phyloP scores from a whole-genome alignment of 2,888 invertebrate genomes.

The Xestia rhomboidea region DNA sequence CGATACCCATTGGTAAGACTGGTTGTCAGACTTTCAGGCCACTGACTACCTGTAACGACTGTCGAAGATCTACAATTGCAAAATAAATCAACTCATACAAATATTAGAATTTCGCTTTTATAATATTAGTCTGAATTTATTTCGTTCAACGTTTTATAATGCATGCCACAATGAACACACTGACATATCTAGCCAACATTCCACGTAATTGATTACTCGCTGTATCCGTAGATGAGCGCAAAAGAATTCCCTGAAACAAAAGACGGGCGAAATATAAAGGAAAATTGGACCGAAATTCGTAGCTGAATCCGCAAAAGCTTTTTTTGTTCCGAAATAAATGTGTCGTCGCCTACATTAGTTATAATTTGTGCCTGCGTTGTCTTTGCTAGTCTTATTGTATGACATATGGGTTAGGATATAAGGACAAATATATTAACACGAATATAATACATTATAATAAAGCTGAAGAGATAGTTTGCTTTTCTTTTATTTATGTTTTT shows the following conservation, averaged over 20 bases:
- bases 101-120: no score
- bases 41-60: no score
- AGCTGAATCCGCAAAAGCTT: constrained; percentile 33
- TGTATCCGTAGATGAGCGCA: constrained; percentile 17
- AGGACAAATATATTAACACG: constrained; percentile 7
- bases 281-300: constrained; percentile 22
- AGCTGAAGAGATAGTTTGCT: background rate
- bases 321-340: constrained; percentile 41
- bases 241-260: constrained; percentile 29
- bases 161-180: background rate
- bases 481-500: background rate
- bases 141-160: background rate
- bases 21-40: no score
- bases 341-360: constrained; percentile 42
- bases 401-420: constrained; percentile 25
- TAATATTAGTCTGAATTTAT: background rate
- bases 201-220: constrained; percentile 29
- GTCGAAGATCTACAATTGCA: no score
- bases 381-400: constrained; percentile 15
- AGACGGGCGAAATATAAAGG: background rate
- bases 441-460: background rate
- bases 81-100: no score
- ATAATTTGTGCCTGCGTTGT: constrained; percentile 46
- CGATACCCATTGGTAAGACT: no score
- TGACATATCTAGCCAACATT: background rate